phyloP scores from a whole-genome alignment of 2,797 vertebrate genomes.

The Acanthiza pusilla region DNA sequence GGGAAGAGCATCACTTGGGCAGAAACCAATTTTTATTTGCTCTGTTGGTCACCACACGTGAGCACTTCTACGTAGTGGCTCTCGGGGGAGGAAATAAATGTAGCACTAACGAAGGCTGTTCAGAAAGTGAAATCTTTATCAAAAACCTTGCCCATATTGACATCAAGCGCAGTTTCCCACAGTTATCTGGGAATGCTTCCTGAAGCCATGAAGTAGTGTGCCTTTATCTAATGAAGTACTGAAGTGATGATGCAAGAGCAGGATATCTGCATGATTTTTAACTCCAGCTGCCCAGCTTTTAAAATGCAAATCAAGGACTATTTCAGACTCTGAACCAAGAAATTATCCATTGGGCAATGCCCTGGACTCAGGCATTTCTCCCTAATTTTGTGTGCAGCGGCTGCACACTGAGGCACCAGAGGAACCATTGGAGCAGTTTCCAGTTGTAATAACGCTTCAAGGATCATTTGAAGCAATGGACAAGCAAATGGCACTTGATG shows the following conservation, averaged over 20 bases:
- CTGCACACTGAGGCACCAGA: background rate
- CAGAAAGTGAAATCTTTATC: background rate
- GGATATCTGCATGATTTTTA: background rate
- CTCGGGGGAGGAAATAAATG: background rate
- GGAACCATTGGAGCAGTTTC: background rate
- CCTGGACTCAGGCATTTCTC: background rate
- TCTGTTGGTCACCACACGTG: accelerated
- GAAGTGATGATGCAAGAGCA: background rate
- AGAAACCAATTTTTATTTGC: background rate
- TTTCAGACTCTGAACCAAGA: background rate
- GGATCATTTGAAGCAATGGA: background rate
- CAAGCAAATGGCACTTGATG: background rate
- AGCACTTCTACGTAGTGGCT: background rate
- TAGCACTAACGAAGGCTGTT: background rate
- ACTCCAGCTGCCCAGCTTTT: background rate
- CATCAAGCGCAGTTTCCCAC: accelerated
- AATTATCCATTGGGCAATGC: background rate
- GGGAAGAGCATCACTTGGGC: background rate
- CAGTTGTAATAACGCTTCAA: background rate
- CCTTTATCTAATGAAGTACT: background rate
- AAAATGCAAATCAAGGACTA: background rate
- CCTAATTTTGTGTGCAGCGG: background rate
- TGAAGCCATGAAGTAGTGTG: accelerated
- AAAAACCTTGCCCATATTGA: background rate
- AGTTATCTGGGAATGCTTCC: background rate